Evolutionary conservation across 2,113 vertebrate species (phyloP), one percentile per base, ranked within the genome.

Genomic region (Clarias macrocephalus): DNA sequence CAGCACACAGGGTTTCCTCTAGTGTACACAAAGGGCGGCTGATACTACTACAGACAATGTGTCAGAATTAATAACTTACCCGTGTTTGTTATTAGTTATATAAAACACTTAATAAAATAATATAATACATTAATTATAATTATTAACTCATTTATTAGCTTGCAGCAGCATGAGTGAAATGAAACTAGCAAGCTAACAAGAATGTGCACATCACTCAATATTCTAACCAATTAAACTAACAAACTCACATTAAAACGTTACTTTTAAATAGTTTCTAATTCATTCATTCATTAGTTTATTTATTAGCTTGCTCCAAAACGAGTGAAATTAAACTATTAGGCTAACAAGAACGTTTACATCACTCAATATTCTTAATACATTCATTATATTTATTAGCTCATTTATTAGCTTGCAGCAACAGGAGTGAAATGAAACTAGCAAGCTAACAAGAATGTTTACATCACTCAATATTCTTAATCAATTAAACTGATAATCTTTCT

Each of bases 1-100:
- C 88, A 83, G 91, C 88, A 91, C 94, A 96, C 97, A 96, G 97
- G 97, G 96, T 96, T 97, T 97, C 96, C 97, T 96, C 95, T 93
- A 93, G 96, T 94, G 89, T 92, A 91, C 94, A 92, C 95, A 95
- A 94, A 93, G 95, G 94, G 93, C 92, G 93, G 89, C 79, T 92
- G 92, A 94, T 94, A 37, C 2, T 94, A 94, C 94, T 95, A 94
- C 94, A 94, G 93, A 80, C 11, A 80, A 10, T 6, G 12, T 33
- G 54, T 16, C 59, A 81, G 5, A 80, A 60, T 60, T 80, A 80
- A 12, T 12, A 4, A 60, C 23, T 60, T 21, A 28, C 28, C 12
- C 57, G 33, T 37, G 28, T 37, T 7, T 48, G 7, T 60, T 62
- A 62, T 42, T 13, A 7, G 2, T 60, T 60, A 13, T 13, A 57